These are phyloP conservation scores for Pongo abelii DNA, from an alignment of 2,113 vertebrate species.

Conservation along the genomic window DNA sequence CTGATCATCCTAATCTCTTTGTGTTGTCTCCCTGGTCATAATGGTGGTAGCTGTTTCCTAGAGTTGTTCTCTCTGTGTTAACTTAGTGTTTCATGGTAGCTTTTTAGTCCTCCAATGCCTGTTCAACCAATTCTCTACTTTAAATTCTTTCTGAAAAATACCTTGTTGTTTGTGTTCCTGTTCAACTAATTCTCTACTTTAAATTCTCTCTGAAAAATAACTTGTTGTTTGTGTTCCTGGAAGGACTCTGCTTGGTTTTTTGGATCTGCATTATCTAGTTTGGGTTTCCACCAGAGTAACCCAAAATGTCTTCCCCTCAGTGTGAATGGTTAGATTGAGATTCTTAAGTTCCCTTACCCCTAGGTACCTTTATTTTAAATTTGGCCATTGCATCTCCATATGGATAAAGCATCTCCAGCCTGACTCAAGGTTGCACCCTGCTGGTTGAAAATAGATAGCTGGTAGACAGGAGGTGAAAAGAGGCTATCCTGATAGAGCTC, in stretches of 20 bases:
- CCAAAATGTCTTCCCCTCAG: neutral
- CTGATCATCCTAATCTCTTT: neutral
- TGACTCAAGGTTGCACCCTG: conserved; percentile 14
- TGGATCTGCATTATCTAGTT: neutral
- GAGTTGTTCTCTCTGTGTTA: neutral
- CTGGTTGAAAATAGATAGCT: neutral
- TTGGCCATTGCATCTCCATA: neutral
- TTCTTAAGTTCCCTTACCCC: neutral
- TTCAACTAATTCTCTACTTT: neutral
- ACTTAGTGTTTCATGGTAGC: neutral
- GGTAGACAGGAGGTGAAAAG: neutral
- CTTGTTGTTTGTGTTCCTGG: neutral
- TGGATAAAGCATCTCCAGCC: neutral
- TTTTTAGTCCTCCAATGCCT: neutral
- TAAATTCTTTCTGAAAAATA: neutral
- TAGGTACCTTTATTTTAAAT: neutral
- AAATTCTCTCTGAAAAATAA: conserved; percentile 8
- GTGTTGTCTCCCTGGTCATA: neutral
- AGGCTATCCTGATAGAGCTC: neutral
- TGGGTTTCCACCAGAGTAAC: neutral
- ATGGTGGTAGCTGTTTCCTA: neutral
- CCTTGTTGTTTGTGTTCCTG: neutral
- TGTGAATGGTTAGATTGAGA: neutral
- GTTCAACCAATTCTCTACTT: neutral
- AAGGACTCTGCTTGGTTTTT: neutral